Evolutionary conservation across 2,888 invertebrate species (phyloP).

Genomic region (Leucania comma): DNA sequence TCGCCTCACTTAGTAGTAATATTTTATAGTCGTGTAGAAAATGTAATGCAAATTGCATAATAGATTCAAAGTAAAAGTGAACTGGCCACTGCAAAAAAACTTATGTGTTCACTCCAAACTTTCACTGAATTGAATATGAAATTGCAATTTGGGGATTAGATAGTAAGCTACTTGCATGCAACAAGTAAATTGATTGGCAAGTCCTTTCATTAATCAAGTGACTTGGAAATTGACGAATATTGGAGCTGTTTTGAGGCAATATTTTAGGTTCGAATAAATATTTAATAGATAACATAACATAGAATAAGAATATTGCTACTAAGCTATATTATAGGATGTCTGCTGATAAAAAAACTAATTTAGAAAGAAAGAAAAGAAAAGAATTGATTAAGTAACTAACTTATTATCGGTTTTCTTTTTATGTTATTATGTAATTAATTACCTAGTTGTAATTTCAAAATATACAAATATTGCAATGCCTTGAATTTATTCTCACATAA

Average conservation of each 20-base stretch:
- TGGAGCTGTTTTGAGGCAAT: background rate
- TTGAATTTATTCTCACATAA: no score
- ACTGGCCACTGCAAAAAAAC: constrained; percentile 31
- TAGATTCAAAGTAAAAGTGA: constrained; percentile 58
- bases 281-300: no score
- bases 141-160: constrained; percentile 18
- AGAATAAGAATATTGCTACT: no score
- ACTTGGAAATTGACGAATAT: background rate
- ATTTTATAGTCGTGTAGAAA: constrained; percentile 1
- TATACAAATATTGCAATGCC: no score
- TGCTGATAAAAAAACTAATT: no score
- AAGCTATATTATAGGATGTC: no score
- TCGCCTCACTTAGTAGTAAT: background rate
- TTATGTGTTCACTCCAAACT: constrained; percentile 42
- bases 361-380: no score
- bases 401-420: no score
- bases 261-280: constrained; percentile 1
- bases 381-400: no score
- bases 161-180: background rate
- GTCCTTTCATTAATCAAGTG: constrained; percentile 11
- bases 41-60: constrained; percentile 34
- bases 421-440: no score
- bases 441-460: no score
- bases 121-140: constrained; percentile 50
- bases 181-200: constrained; percentile 4